Percentiles rank a stretch among this genome's conserved stretches.
Conservation (phyloP, 2,797 vertebrate species). For the Acropternis orthonyx region DNA sequence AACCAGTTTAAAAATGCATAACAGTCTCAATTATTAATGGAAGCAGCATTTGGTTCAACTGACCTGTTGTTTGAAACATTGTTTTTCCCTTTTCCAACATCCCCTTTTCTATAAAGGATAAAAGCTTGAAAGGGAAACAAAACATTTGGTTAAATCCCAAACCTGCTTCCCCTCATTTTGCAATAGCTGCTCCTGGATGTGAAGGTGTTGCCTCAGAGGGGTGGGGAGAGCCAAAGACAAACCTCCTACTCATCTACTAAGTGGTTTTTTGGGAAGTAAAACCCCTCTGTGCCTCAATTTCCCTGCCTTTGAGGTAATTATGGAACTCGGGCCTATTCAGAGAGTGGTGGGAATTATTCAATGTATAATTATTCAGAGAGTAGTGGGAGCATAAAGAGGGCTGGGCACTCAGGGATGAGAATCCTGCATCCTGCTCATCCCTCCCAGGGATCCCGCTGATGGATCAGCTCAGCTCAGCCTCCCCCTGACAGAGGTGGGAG, state of each 20-base stretch:
- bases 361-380: not conserved
- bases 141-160: not conserved
- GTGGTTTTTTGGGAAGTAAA: not conserved
- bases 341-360: not conserved
- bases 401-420: not conserved
- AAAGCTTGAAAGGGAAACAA: not conserved
- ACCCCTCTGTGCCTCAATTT: not conserved
- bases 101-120: too few relatives aligned
- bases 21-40: not conserved
- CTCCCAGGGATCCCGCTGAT: rapidly evolving
- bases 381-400: not conserved
- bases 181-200: rapidly evolving
- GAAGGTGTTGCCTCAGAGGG: rapidly evolving
- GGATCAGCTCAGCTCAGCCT: not conserved
- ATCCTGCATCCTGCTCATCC: not conserved
- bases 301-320: not conserved
- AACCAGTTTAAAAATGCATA: rapidly evolving
- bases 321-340: rapidly evolving
- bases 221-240: not conserved
- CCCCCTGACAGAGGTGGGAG: rapidly evolving
- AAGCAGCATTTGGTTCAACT: not conserved
- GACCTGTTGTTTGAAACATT: not conserved
- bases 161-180: rapidly evolving
- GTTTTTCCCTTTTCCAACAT: not conserved
- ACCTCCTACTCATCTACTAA: rapidly evolving